Conservation (phyloP, 2,888 invertebrate genomes). For the Lagria hirta region DNA sequence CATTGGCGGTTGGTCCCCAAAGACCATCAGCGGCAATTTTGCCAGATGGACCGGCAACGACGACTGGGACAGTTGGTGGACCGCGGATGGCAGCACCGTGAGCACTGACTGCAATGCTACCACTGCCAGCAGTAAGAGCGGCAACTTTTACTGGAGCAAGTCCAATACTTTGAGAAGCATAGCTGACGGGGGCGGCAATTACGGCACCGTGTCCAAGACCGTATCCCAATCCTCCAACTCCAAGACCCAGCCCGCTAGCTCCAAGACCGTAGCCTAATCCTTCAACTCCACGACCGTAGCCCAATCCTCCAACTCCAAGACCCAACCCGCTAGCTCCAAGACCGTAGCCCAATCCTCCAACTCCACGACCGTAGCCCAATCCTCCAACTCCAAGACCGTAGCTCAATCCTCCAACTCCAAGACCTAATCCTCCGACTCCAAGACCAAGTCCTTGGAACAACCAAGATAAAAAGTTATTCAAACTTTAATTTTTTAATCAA, state of each 20-base stretch:
- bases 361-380: no score
- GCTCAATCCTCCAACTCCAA: no score
- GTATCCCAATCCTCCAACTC: not conserved
- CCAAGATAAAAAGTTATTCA: no score
- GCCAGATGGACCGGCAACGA: slow-evolving; percentile 41
- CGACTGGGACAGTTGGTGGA: slow-evolving; percentile 41
- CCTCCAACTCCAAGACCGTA: no score
- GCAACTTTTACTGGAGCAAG: slow-evolving; percentile 8
- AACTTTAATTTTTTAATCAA: no score
- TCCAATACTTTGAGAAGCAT: slow-evolving; percentile 11
- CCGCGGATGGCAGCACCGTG: slow-evolving; percentile 44
- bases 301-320: slow-evolving; percentile 14
- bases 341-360: no score
- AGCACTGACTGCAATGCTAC: slow-evolving; percentile 35
- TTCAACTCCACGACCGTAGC: not conserved
- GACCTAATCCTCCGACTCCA: no score
- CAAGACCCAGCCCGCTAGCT: no score
- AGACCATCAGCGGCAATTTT: slow-evolving; percentile 41
- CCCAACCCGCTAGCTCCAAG: no score
- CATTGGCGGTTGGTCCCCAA: slow-evolving; percentile 36
- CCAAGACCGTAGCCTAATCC: slow-evolving; percentile 8
- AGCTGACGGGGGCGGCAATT: slow-evolving; percentile 18
- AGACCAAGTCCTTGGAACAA: no score
- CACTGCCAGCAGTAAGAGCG: slow-evolving; percentile 31
- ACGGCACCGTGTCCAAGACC: slow-evolving; percentile 19